Base-by-base conservation (phyloP, 1,140 invertebrate genomes). In the Cherax destructor region DNA sequence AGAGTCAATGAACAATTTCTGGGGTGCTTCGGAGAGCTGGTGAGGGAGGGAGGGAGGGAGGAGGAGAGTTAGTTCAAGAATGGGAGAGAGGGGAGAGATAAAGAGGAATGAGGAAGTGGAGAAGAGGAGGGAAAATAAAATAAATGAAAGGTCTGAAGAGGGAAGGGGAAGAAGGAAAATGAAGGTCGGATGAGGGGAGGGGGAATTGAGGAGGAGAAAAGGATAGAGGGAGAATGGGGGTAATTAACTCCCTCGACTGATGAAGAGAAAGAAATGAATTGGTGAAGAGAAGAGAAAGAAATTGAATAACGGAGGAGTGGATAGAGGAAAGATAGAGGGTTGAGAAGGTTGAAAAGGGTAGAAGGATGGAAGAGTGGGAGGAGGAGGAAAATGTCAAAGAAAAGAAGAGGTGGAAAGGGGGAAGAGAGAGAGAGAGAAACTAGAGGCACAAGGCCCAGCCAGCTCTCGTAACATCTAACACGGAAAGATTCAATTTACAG, bases 1-100 rank as follows among this genome's bases (percentile, higher is more conserved):
- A 6, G 69, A 74, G 69, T 74, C 69, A 74, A 74, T 74, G 69
- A 74, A 74, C 69, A 74, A 74, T 74, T 30, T 74, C 69, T 74
- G 69, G 24, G 69, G n/a, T 74, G 18, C 24, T 74, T 74, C 69
- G 7, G 69, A 74, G 11, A 2, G 24, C n/a, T 9, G 24, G 21
- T 21, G 18, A 30, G 24, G n/a, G 69, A 74, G 69, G 4, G 18
- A 30, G 24, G n/a, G 69, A 74, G 69, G 4, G 69, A 74, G 69
- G 24, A n/a, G 5, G 16, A 69, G 61, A 69, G 69, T 41, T 41
- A 74, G 69, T 6, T 24, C 6, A 30, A 74, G 69, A 30, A 74
- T 6, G 11, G 69, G 24, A 11, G 24, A 21, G 24, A 30, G 18
- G 16, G 5, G 61, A 69, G 61, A 69, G 16, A 69, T 5, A 69